phyloP scores from a whole-genome alignment of 1,140 invertebrate genomes.

The Tenebrio molitor region DNA sequence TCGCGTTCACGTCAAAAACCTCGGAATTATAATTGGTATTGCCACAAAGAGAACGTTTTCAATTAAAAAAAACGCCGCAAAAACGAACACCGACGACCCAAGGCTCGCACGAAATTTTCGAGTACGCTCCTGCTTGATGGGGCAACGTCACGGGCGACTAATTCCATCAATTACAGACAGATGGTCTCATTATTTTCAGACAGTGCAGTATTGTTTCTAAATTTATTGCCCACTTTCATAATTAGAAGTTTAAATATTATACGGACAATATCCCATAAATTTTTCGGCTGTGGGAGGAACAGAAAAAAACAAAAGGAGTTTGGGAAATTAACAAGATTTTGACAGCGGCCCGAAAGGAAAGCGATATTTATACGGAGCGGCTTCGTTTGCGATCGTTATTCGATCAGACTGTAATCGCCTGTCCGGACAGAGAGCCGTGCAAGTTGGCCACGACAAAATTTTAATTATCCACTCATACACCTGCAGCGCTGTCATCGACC shows the following conservation, averaged over 20 bases:
- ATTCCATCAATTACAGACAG: constrained; percentile 62
- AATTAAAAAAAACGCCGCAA: constrained; percentile 31
- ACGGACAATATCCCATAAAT: constrained; percentile 57
- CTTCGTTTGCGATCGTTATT: constrained; percentile 48
- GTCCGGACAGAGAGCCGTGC: too few relatives aligned
- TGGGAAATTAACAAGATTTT: constrained; percentile 20
- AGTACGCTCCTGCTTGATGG: constrained; percentile 28
- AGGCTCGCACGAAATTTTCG: constrained; percentile 3
- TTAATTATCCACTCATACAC: too few relatives aligned
- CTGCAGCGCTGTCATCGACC: too few relatives aligned
- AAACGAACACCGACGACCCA: neutral
- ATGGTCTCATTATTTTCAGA: constrained; percentile 62
- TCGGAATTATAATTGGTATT: constrained; percentile 29
- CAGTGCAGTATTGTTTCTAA: constrained; percentile 60
- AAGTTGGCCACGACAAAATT: too few relatives aligned
- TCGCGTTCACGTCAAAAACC: constrained; percentile 29
- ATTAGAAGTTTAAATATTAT: constrained; percentile 60
- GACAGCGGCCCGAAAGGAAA: constrained; percentile 17
- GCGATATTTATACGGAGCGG: constrained; percentile 8
- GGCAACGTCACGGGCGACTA: constrained; percentile 54
- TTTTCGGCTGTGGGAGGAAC: constrained; percentile 50
- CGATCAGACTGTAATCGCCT: too few relatives aligned
- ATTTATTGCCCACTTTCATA: constrained; percentile 61
- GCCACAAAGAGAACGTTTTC: constrained; percentile 29
- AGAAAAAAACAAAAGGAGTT: constrained; percentile 49